phyloP scores from a whole-genome alignment of 2,797 vertebrate genomes.

The Chanos chanos region DNA sequence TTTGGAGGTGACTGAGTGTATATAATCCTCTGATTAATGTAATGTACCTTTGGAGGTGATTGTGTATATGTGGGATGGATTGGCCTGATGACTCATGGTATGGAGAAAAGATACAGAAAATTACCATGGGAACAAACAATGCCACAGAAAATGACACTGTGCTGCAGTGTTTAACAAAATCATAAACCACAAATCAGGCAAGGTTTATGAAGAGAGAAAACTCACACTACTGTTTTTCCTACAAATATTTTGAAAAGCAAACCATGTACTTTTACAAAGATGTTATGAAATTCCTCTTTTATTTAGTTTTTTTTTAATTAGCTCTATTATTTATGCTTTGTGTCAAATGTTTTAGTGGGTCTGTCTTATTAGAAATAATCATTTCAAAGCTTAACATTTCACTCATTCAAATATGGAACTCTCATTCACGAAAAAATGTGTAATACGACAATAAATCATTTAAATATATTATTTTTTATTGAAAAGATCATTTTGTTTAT shows the following conservation, averaged over 20 bases:
- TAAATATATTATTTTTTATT: constrained; percentile 57
- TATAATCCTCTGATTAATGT: too few species aligned
- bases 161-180: constrained; percentile 40
- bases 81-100: neutral
- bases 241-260: constrained; percentile 48
- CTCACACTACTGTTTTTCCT: constrained; percentile 28
- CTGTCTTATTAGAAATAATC: constrained; percentile 6
- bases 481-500: constrained; percentile 49
- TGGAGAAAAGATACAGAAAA: neutral
- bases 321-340: constrained; percentile 13
- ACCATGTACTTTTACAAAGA: constrained; percentile 44
- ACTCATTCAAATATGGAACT: constrained; percentile 9
- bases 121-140: neutral
- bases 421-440: constrained; percentile 29
- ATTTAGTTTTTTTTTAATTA: constrained; percentile 24
- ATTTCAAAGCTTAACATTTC: neutral
- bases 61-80: neutral
- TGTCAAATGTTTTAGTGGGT: constrained; percentile 13
- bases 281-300: too few species aligned
- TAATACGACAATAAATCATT: constrained; percentile 44
- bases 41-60: constrained; percentile 1
- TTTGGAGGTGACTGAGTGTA: too few species aligned
- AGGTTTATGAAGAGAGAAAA: constrained; percentile 23
- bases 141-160: constrained; percentile 15
- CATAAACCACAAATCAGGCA: constrained; percentile 24